Base-by-base conservation (phyloP, 2,797 vertebrate species). In the Enteromius mattozi region DNA sequence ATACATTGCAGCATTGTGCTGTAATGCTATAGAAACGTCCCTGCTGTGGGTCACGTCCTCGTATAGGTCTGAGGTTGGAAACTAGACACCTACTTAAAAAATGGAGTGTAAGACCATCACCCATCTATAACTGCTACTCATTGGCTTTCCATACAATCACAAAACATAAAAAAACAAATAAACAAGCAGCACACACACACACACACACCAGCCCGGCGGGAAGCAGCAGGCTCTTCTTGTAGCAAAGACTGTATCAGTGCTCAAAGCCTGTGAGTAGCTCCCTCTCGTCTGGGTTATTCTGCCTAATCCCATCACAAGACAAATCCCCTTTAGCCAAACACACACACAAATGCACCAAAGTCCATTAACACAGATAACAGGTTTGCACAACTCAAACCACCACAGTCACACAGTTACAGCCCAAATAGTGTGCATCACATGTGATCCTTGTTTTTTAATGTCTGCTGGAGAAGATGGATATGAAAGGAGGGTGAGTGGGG, bases 291-390 rank as follows among this genome's bases (percentile, higher is more conserved):
- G 87, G 51, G 69, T 68, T 84, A 78, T 83, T 82, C 80, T 45
- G 24, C 54, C 78, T 88, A 89, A 89, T 88, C 88, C 84, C 79
- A 87, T 89, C 87, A 87, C 75, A 86, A 87, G 80, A 88, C 85
- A 88, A 86, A 88, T 82, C 87, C 85, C 82, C 85, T 86, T 86
- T 63, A 88, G 85, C 68, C 51, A 85, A 88, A 86, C 86, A 88
- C 78, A 75, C 77, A 86, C 78, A 89, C 80, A 87, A 88, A 89
- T 79, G 86, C 61, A 80, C 85, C 63, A 76, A 88, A 86, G 85
- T 86, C 87, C 87, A 88, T 88, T 87, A 87, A 79, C 70, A 80
- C 74, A 84, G 83, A 89, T 86, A 85, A 88, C 78, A 84, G 80
- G 85, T 80, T 78, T 79, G 75, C 78, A 81, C 51, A 84, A 81